Evolutionary conservation across 2,797 vertebrate genomes (phyloP).

Genomic region (Phrynocephalus forsythii): DNA sequence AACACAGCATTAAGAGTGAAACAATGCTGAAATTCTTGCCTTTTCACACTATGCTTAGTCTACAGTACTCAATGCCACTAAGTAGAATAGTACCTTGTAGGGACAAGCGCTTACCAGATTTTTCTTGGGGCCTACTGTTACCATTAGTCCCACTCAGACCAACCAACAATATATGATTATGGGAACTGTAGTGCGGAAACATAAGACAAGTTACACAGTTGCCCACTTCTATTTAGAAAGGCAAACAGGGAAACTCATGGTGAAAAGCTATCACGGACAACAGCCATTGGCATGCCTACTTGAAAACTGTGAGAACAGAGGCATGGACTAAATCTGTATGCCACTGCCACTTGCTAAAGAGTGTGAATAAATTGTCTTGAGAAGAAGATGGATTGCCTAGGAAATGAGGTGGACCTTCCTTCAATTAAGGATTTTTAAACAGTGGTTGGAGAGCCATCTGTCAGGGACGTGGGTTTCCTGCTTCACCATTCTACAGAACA

Average conservation of each 20-base stretch:
- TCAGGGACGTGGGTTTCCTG: too few relatives aligned
- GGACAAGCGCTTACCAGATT: neutral
- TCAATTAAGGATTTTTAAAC: too few relatives aligned
- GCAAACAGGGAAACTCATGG: neutral
- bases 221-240: neutral
- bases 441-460: too few relatives aligned
- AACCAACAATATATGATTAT: neutral
- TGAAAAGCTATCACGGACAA: neutral
- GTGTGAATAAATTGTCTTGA: too few relatives aligned
- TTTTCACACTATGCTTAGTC: neutral
- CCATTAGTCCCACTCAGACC: neutral
- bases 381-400: too few relatives aligned
- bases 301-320: neutral
- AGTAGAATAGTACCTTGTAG: neutral
- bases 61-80: neutral
- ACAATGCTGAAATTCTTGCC: neutral
- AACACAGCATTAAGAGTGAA: neutral
- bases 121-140: neutral
- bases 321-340: too few relatives aligned
- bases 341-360: neutral
- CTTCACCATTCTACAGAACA: too few relatives aligned
- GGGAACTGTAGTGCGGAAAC: neutral
- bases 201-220: neutral
- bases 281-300: neutral
- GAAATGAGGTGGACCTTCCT: too few relatives aligned